These are phyloP conservation scores for Hyperopisus bebe DNA, from an alignment of 2,113 vertebrate species.

Conservation along the genomic window DNA sequence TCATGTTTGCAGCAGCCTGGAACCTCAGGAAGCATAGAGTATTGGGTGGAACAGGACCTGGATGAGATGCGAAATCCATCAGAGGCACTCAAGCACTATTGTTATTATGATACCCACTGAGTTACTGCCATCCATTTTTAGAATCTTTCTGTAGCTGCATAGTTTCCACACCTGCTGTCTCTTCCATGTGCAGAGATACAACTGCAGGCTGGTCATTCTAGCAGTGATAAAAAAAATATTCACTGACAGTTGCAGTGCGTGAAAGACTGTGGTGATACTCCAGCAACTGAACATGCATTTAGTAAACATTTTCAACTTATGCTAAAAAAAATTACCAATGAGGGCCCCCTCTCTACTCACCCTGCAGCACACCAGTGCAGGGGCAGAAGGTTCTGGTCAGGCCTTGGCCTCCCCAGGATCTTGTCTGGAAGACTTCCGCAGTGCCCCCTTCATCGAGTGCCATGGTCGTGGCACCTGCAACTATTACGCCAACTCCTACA, in stretches of 20 bases:
- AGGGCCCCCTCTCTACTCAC: slow-evolving; percentile 15
- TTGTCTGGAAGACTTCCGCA: slow-evolving; percentile 93
- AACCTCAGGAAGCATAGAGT: not conserved
- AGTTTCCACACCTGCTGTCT: not conserved
- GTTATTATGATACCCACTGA: not conserved
- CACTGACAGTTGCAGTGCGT: not conserved
- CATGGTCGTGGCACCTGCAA: slow-evolving; percentile 96
- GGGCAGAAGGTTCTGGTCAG: slow-evolving; percentile 91
- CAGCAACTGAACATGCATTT: not conserved
- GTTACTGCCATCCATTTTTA: not conserved
- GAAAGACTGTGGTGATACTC: not conserved
- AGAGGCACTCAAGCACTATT: not conserved
- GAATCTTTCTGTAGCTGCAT: not conserved
- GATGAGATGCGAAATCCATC: not conserved
- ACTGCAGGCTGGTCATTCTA: not conserved
- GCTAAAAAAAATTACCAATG: too few species aligned
- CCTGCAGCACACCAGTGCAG: slow-evolving; percentile 87
- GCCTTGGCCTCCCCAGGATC: slow-evolving; percentile 94
- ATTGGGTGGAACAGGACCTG: not conserved
- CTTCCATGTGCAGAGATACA: not conserved
- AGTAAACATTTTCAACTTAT: not conserved
- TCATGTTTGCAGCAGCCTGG: not conserved
- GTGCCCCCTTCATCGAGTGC: slow-evolving; percentile 94
- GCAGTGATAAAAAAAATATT: not conserved
- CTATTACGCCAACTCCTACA: slow-evolving; percentile 97